phyloP scores from a whole-genome alignment of 2,797 vertebrate genomes.

The Pseudopleuronectes americanus region DNA sequence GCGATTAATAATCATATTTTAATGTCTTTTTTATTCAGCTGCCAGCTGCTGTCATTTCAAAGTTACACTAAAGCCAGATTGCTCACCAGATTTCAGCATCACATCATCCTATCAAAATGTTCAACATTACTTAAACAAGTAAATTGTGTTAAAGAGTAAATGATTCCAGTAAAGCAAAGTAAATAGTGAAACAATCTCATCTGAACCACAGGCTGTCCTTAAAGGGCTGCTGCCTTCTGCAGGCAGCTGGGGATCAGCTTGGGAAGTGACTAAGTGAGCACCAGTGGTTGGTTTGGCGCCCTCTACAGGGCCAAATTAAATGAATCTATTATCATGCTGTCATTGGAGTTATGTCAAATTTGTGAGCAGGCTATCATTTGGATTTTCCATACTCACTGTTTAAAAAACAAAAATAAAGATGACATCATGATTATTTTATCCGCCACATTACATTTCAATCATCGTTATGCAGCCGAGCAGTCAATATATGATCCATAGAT shows the following conservation, averaged over 20 bases:
- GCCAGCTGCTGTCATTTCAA: neutral
- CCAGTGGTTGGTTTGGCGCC: constrained; percentile 57
- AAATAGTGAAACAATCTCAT: neutral
- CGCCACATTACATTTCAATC: constrained; percentile 10
- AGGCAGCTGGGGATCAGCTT: constrained; percentile 2
- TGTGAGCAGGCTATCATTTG: constrained; percentile 33
- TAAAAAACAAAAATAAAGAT: constrained; percentile 29
- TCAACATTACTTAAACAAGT: constrained; percentile 2
- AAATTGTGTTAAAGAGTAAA: neutral
- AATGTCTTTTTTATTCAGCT: neutral
- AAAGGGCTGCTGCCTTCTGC: neutral
- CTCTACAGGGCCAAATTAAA: constrained; percentile 57
- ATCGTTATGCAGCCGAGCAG: constrained; percentile 15
- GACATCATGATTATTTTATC: constrained; percentile 18
- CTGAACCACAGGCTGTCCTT: neutral
- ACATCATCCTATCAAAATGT: neutral
- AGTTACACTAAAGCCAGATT: neutral
- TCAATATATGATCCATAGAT: constrained; percentile 16
- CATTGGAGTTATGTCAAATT: constrained; percentile 6
- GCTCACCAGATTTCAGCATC: neutral
- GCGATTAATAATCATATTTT: neutral
- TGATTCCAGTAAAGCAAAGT: neutral
- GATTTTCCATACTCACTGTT: constrained; percentile 21
- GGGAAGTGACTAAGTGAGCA: constrained; percentile 13
- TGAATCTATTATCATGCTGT: constrained; percentile 23